phyloP scores from a whole-genome alignment of 1,140 invertebrate species.

The Brachionus sp. region DNA sequence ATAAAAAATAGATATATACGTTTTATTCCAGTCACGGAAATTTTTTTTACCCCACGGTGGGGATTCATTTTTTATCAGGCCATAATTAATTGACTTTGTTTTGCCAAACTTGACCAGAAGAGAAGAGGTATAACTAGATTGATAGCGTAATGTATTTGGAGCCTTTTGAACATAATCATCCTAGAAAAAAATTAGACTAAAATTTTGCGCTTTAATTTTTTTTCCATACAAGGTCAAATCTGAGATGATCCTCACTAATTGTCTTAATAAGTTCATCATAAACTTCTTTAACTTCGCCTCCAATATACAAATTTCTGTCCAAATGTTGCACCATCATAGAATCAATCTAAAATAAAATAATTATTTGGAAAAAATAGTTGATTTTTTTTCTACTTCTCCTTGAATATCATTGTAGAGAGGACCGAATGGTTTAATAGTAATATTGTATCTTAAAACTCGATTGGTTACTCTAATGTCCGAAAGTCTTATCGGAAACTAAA shows the following conservation, averaged over 20 bases:
- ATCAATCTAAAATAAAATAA: constrained; percentile 51
- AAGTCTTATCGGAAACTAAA: constrained; percentile 54
- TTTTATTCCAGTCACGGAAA: constrained; percentile 55
- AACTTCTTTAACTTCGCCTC: constrained; percentile 58
- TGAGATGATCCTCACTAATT: constrained; percentile 54
- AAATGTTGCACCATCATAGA: constrained; percentile 54
- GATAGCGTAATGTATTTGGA: constrained; percentile 48
- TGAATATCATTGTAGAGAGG: constrained; percentile 58
- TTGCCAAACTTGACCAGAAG: constrained; percentile 52
- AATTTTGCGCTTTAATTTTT: not conserved
- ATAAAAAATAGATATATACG: constrained; percentile 49
- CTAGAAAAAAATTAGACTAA: constrained; percentile 46
- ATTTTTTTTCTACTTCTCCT: constrained; percentile 51
- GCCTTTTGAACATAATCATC: constrained; percentile 52
- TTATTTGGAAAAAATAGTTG: not conserved
- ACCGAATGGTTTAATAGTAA: constrained; percentile 52
- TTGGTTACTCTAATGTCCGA: constrained; percentile 58
- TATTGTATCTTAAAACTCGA: constrained; percentile 55
- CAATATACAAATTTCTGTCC: constrained; percentile 57
- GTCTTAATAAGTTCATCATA: constrained; percentile 59
- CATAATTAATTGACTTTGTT: constrained; percentile 50
- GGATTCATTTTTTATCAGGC: constrained; percentile 50
- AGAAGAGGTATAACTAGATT: constrained; percentile 51
- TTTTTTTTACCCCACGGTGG: constrained; percentile 54
- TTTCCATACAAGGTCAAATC: constrained; percentile 52